Evolutionary conservation across 2,113 vertebrate genomes (phyloP), one percentile per base, ranked within the genome.

Genomic region (Prionailurus bengalensis): DNA sequence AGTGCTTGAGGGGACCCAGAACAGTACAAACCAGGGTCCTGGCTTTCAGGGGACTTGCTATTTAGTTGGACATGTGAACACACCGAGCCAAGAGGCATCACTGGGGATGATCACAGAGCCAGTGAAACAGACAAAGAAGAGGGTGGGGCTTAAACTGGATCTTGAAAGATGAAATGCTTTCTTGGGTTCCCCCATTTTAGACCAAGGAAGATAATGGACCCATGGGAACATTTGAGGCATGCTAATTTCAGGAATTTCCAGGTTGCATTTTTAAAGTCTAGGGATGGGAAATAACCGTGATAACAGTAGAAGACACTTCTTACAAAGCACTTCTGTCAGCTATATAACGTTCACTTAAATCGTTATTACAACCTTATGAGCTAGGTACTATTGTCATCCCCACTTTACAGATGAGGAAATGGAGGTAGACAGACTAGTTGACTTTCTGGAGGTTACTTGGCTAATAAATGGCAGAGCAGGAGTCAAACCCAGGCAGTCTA

Each of bases 231-330:
- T 93, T 25, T 65, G 36, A 93, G 68, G n/a, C 48, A 1, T 87
- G n/a, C 76, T 94, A 33, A 7, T 71, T 73, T 61, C 19, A 81
- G 91, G 65, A 80, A 29, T 95, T 93, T 85, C 76, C 14, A 89
- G 55, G 12, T 39, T 55, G 29, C 48, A 63, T 91, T 91, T 14
- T 36, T 83, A 79, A 89, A 91, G 74, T 45, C n/a, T 3, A 31
- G 36, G 36, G 42, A 58, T 68, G 36, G 80, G 63, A 88, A 83
- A 27, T 87, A 80, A 63, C 63, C 51, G 23, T 48, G 9, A 45
- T 45, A n/a, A 31, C 27, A 70, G 51, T 39, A 63, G 58, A 84
- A 73, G 53, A 36, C 23, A n/a, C 31, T n/a, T 10, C 84, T 89
- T 70, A 78, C 8, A 76, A 71, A 83, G 63, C 45, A 31, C 42